Evolutionary conservation across 2,888 invertebrate genomes (phyloP).

Genomic region (Nomada ferruginata): DNA sequence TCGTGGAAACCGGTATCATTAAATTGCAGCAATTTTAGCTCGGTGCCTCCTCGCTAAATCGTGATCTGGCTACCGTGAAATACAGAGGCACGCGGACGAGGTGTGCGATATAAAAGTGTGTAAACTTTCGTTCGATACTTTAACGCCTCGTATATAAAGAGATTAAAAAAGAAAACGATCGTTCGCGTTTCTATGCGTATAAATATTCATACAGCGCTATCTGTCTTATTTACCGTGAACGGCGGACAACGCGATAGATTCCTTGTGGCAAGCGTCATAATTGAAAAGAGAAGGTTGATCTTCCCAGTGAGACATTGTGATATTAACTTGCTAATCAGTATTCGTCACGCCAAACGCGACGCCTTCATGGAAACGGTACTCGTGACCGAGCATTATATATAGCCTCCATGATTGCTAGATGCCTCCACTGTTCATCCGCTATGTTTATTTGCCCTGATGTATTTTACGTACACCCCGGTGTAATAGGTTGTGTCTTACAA

Average conservation of each 20-base stretch:
- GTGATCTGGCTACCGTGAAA: neutral
- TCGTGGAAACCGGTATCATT: slow-evolving; percentile 24
- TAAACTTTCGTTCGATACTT: neutral
- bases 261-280: slow-evolving; percentile 22
- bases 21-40: slow-evolving; percentile 25
- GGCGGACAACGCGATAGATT: slow-evolving; percentile 36
- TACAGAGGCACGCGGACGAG: neutral
- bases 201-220: no score
- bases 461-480: no score
- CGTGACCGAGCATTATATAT: slow-evolving; percentile 20
- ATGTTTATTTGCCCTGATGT: neutral
- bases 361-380: slow-evolving; percentile 41
- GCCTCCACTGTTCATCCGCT: neutral
- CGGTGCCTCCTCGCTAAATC: neutral
- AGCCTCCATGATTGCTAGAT: neutral
- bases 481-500: neutral
- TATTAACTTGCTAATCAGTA: slow-evolving; percentile 37
- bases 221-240: slow-evolving; percentile 11
- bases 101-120: neutral
- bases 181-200: neutral
- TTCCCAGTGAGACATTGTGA: slow-evolving; percentile 9
- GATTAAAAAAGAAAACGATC: no score
- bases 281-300: slow-evolving; percentile 11
- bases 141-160: no score
- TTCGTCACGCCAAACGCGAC: slow-evolving; percentile 36